phyloP scores from a whole-genome alignment of 1,140 invertebrate species.

The Rhopalosiphum padi region DNA sequence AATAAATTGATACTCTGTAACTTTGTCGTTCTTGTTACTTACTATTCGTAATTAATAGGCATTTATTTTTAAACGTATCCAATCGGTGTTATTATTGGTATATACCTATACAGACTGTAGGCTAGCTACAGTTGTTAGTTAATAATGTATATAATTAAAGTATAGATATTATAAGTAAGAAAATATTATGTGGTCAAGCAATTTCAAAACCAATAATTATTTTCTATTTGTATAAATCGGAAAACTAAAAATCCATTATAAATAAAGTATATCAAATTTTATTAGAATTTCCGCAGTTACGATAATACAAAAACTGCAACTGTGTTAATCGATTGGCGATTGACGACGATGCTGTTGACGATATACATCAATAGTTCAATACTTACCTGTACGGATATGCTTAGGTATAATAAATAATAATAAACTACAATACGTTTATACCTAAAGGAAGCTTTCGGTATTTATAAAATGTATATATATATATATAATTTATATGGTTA shows the following conservation, averaged over 20 bases:
- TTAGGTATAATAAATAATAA: background rate
- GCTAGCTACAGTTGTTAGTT: too few species aligned
- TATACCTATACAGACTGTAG: too few species aligned
- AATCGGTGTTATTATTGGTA: background rate
- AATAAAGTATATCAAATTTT: too few species aligned
- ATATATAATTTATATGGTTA: too few species aligned
- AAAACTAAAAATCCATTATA: background rate
- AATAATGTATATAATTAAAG: too few species aligned
- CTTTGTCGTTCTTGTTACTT: background rate
- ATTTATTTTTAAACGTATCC: background rate
- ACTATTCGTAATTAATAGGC: background rate
- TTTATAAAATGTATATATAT: background rate
- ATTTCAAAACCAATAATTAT: background rate
- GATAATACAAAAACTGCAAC: background rate
- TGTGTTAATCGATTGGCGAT: background rate
- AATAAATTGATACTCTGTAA: background rate
- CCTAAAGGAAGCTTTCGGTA: background rate
- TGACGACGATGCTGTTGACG: background rate
- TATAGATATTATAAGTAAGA: background rate
- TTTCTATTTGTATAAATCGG: background rate
- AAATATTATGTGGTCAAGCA: background rate
- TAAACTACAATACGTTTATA: background rate
- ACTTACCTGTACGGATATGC: background rate
- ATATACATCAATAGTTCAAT: background rate
- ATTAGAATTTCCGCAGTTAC: background rate